These are phyloP conservation scores for Dendrolimus pini DNA, from an alignment of 2,888 invertebrate genomes.

Conservation along the genomic window DNA sequence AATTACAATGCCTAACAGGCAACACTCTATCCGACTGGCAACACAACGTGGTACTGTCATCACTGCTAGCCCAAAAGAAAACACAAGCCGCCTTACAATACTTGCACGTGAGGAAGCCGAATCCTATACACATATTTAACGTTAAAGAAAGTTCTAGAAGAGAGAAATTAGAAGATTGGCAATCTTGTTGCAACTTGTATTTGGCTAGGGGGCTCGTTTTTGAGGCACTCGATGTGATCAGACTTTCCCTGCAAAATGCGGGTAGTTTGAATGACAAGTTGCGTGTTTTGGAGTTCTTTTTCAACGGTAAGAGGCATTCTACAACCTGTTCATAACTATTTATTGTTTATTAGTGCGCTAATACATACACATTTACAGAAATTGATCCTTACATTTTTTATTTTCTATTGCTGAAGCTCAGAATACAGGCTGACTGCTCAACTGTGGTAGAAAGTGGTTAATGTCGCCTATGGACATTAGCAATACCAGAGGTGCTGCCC, in stretches of 20 bases:
- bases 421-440: not conserved
- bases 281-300: conserved; percentile 77
- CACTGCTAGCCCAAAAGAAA: conserved; percentile 81
- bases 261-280: conserved; percentile 44
- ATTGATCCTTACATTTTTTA: too few relatives aligned
- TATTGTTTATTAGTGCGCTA: too few relatives aligned
- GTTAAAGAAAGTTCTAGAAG: conserved; percentile 23
- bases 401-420: not conserved
- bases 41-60: conserved; percentile 81
- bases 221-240: conserved; percentile 80
- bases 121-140: conserved; percentile 62
- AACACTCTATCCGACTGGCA: conserved; percentile 82
- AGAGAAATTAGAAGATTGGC: conserved; percentile 62
- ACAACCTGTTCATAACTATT: too few relatives aligned
- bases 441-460: not conserved
- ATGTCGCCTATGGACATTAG: not conserved
- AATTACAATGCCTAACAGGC: conserved; percentile 79
- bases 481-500: not conserved
- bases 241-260: conserved; percentile 68
- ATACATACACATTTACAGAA: too few relatives aligned
- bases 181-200: conserved; percentile 76
- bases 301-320: conserved; percentile 62
- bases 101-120: conserved; percentile 76
- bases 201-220: conserved; percentile 79
- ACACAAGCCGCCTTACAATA: conserved; percentile 83